phyloP scores from a whole-genome alignment of 2,888 invertebrate species.

The Nesidiocoris tenuis region DNA sequence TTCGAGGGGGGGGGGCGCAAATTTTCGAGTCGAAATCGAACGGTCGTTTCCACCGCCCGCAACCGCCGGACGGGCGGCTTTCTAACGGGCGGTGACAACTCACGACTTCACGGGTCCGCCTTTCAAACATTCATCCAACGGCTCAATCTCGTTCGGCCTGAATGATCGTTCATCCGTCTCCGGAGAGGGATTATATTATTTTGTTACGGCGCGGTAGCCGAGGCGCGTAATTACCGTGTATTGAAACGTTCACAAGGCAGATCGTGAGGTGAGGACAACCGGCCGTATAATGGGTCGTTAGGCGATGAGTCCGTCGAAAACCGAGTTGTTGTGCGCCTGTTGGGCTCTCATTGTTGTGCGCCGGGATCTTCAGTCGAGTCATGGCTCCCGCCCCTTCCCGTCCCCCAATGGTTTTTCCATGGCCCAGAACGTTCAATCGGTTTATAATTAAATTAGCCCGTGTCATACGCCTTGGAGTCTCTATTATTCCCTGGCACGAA shows the following conservation, averaged over 20 bases:
- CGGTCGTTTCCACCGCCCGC: background rate
- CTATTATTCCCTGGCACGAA: background rate
- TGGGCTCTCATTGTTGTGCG: background rate
- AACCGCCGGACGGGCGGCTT: no score
- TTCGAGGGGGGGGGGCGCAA: no score
- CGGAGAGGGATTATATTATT: background rate
- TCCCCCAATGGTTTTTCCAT: background rate
- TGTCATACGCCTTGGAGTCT: slow-evolving; percentile 20
- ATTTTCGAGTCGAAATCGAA: no score
- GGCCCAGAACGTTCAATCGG: slow-evolving; percentile 34
- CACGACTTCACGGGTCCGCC: background rate
- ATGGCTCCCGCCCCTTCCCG: background rate
- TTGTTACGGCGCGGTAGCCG: slow-evolving; percentile 34
- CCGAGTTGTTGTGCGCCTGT: slow-evolving; percentile 3
- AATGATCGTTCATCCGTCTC: background rate
- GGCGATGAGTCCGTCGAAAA: slow-evolving; percentile 41
- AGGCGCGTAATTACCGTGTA: slow-evolving; percentile 36
- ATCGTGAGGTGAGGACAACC: slow-evolving; percentile 42
- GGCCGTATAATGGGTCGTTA: slow-evolving; percentile 38
- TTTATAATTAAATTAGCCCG: slow-evolving; percentile 44
- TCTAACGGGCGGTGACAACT: background rate
- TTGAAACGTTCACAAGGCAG: slow-evolving; percentile 22
- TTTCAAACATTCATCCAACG: background rate
- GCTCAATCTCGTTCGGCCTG: background rate
- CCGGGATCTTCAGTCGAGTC: background rate